phyloP scores from a whole-genome alignment of 2,888 invertebrate genomes.

The Drosophila eohydei region DNA sequence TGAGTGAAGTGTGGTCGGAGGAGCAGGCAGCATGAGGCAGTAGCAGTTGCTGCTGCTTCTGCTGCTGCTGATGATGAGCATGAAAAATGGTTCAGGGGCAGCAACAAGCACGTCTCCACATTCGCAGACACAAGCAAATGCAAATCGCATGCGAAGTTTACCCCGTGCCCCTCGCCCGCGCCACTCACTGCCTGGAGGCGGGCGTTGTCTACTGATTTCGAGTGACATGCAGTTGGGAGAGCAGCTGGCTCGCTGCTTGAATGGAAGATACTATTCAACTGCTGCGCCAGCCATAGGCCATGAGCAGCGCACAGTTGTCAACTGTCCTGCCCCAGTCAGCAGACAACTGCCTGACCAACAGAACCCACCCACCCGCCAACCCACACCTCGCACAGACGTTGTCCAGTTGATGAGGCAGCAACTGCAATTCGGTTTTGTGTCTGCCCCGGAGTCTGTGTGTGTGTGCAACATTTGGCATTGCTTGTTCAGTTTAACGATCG shows the following conservation, averaged over 20 bases:
- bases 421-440: conserved; percentile 13
- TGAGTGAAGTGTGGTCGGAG: conserved; percentile 26
- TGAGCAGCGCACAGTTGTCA: conserved; percentile 74
- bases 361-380: not conserved
- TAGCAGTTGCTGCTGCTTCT: conserved; percentile 13
- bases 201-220: conserved; percentile 63
- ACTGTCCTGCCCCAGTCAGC: conserved; percentile 39
- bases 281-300: conserved; percentile 61
- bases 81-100: conserved; percentile 46
- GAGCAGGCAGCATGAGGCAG: conserved; percentile 6
- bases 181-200: conserved; percentile 8
- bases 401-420: conserved; percentile 18
- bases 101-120: conserved; percentile 28
- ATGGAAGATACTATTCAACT: conserved; percentile 48
- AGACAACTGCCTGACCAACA: conserved; percentile 7
- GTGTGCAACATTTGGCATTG: conserved; percentile 37
- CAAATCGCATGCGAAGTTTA: conserved; percentile 44
- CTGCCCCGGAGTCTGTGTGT: not conserved
- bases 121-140: conserved; percentile 22
- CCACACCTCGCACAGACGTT: conserved; percentile 13
- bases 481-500: conserved; percentile 68
- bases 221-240: conserved; percentile 63
- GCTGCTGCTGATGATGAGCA: conserved; percentile 35
- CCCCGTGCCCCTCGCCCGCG: not conserved
- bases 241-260: conserved; percentile 10